phyloP scores from a whole-genome alignment of 2,113 vertebrate species.

The Danionella cerebrum region DNA sequence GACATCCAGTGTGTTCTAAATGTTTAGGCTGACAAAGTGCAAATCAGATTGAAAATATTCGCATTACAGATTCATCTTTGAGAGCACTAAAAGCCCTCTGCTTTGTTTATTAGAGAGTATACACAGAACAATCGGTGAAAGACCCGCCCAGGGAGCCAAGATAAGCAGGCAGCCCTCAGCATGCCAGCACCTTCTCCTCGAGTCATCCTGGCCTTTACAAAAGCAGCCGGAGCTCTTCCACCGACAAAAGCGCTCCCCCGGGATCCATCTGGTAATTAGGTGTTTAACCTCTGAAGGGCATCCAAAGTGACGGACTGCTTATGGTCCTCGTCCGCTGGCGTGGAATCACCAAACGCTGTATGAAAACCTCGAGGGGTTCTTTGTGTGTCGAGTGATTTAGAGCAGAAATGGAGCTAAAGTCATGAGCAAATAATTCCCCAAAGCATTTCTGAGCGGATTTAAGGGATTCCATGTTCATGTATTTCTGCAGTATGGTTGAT shows the following conservation, averaged over 20 bases:
- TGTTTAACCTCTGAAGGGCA: constrained; percentile 29
- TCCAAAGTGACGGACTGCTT: constrained; percentile 10
- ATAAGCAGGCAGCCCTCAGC: constrained; percentile 17
- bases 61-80: background rate
- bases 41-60: background rate
- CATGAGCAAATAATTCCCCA: no score
- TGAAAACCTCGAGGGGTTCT: no score
- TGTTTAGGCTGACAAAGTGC: background rate
- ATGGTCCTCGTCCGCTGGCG: background rate
- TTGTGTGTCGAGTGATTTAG: no score
- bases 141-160: background rate
- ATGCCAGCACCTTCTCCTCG: constrained; percentile 13
- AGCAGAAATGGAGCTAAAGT: no score
- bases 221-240: constrained; percentile 2
- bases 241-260: background rate
- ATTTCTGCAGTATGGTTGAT: no score
- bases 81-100: background rate
- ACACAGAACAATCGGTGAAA: background rate
- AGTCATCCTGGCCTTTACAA: constrained; percentile 30
- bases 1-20: background rate
- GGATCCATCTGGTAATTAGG: constrained; percentile 32
- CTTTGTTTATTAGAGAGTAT: background rate
- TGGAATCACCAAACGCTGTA: no score
- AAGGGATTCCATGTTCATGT: no score
- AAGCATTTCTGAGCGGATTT: no score